phyloP scores from a whole-genome alignment of 53 echinoderm and acorn worm species.

The Crossaster papposus region DNA sequence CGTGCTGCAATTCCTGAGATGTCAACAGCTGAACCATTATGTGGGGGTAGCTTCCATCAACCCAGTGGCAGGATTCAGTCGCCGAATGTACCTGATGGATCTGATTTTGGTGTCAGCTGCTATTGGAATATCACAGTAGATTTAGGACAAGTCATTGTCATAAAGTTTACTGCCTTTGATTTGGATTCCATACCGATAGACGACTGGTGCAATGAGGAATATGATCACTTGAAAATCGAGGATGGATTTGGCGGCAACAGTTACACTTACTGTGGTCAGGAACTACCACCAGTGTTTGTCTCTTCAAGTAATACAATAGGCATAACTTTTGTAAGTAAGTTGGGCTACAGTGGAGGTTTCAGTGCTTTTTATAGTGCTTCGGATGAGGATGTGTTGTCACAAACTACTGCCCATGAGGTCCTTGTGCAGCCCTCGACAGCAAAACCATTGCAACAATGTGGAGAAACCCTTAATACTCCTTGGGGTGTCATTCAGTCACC shows the following conservation, averaged over 20 bases:
- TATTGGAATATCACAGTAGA: slow-evolving; percentile 42
- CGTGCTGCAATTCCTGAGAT: not conserved
- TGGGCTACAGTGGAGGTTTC: slow-evolving; percentile 37
- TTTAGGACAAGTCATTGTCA: not conserved
- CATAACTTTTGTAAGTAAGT: slow-evolving; percentile 20
- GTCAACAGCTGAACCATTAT: no score
- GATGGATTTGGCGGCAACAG: slow-evolving; percentile 8
- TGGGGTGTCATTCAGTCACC: no score
- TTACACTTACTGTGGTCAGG: slow-evolving; percentile 50
- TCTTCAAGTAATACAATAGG: slow-evolving; percentile 36
- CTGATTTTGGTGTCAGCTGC: not conserved
- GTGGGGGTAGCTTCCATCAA: no score
- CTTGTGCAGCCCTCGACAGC: not conserved
- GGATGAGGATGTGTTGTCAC: not conserved
- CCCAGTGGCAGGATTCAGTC: no score
- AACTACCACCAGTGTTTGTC: not conserved
- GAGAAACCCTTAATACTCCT: no score
- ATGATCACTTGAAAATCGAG: slow-evolving; percentile 32
- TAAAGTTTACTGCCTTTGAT: slow-evolving; percentile 41
- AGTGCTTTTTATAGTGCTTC: slow-evolving; percentile 26
- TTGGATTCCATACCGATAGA: slow-evolving; percentile 15
- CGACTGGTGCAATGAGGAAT: slow-evolving; percentile 18
- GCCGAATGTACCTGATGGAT: no score
- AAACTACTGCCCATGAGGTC: not conserved
- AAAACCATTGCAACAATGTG: no score